phyloP scores from a whole-genome alignment of 1,140 invertebrate genomes.

The Thalassaphorura encarpata region DNA sequence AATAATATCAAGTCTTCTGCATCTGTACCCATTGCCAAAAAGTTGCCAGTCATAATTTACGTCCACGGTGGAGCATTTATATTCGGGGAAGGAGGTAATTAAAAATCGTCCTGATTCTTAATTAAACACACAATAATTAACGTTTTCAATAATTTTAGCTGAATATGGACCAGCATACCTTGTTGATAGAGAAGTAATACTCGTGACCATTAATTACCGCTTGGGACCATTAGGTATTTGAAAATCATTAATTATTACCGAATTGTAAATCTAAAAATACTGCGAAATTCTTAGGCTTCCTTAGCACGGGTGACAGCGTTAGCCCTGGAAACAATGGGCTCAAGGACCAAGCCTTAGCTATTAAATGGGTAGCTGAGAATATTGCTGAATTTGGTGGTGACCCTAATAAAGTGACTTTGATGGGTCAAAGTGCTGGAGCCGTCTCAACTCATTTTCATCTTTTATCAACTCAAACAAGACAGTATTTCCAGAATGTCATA shows the following conservation, averaged over 20 bases:
- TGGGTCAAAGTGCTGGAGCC: constrained; percentile 90
- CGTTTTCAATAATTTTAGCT: not conserved
- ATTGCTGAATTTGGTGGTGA: constrained; percentile 64
- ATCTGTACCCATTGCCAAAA: too few species aligned
- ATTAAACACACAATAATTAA: not conserved
- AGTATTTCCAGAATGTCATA: constrained; percentile 7
- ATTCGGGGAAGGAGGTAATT: not conserved
- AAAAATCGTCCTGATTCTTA: not conserved
- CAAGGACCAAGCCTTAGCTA: constrained; percentile 14
- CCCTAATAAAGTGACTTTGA: constrained; percentile 70
- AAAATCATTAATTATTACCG: not conserved
- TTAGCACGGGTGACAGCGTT: constrained; percentile 13
- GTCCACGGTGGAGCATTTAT: constrained; percentile 17
- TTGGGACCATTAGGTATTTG: constrained; percentile 17
- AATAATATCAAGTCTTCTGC: too few species aligned
- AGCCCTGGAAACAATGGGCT: constrained; percentile 19
- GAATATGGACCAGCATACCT: constrained; percentile 25
- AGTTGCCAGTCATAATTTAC: constrained; percentile 21
- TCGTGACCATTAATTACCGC: constrained; percentile 28
- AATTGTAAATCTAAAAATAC: not conserved
- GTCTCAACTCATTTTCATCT: constrained; percentile 84
- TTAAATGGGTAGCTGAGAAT: constrained; percentile 17
- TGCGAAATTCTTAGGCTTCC: constrained; percentile 5
- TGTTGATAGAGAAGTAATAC: constrained; percentile 17
- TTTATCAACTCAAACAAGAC: constrained; percentile 48